phyloP scores from a whole-genome alignment of 2,888 invertebrate species.

The Eilema sororculum region DNA sequence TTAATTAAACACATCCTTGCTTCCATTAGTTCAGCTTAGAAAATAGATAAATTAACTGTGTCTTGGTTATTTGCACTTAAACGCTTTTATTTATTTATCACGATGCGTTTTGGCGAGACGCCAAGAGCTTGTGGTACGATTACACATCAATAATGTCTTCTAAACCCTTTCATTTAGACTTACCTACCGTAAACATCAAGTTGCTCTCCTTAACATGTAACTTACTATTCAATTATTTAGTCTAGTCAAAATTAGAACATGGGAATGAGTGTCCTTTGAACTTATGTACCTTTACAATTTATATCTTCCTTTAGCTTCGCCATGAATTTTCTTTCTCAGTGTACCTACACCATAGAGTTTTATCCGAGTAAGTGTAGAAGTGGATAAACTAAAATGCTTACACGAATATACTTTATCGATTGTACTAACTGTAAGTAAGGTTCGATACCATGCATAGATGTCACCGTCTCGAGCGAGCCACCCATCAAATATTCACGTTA shows the following conservation, averaged over 20 bases:
- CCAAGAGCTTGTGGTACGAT: slow-evolving; percentile 18
- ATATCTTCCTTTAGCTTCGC: too few relatives aligned
- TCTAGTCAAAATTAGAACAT: slow-evolving; percentile 25
- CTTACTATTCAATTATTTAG: slow-evolving; percentile 27
- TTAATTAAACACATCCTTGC: slow-evolving; percentile 16
- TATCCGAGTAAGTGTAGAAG: not conserved
- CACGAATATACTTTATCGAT: not conserved
- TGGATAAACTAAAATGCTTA: not conserved
- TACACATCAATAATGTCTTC: slow-evolving; percentile 18
- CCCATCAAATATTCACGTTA: slow-evolving; percentile 45
- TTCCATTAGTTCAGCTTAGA: slow-evolving; percentile 22
- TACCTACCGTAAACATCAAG: not conserved
- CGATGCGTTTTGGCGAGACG: slow-evolving; percentile 18
- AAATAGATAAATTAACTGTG: slow-evolving; percentile 21
- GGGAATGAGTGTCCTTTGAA: not conserved
- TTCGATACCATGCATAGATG: slow-evolving; percentile 39
- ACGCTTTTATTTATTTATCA: slow-evolving; percentile 21
- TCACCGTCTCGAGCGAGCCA: slow-evolving; percentile 24
- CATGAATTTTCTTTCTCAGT: too few relatives aligned
- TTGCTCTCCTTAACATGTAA: not conserved
- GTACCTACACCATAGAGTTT: too few relatives aligned
- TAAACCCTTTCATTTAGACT: slow-evolving; percentile 22
- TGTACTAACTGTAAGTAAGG: slow-evolving; percentile 14
- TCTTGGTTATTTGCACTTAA: slow-evolving; percentile 5
- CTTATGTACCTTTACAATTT: not conserved